Base-by-base conservation (phyloP, 2,797 vertebrate species). In the Hapalemur alaotrensis region DNA sequence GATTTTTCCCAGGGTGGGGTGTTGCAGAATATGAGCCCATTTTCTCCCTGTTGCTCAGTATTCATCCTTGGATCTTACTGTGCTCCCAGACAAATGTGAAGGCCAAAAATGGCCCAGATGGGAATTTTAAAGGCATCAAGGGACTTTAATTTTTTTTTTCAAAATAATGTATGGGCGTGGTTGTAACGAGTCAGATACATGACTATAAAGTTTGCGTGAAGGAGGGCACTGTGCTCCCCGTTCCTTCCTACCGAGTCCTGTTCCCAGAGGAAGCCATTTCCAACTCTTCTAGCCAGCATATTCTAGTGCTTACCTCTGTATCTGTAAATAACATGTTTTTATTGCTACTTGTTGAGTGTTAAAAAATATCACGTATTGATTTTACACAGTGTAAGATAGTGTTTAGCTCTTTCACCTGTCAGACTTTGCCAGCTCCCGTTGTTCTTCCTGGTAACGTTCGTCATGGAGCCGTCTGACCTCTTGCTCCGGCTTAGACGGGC, bases 111-210 rank as follows among this genome's bases (percentile, higher is more conserved):
- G 57, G 63, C 30, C 57, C 30, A 76, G 14, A 10, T 69, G 43
- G 38, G 80, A 87, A 84, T 85, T 96, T 88, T 54, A 80, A 89
- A 96, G 65, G 22, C 28, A 82, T 59, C 7, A 17, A 85, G 35
- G 46, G 67, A 18, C 50, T 93, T 79, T 75, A 41, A 22, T 93
- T 35, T 10, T 63, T 63, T 78, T 78, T 30, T 86, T 35, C n/a
- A 80, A 72, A 78, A 59, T 59, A 67, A 73, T 75, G 1, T 28
- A 50, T 1, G 0, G 70, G 32, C 3, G 5, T 54, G 73, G 30
- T 82, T 91, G 73, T 79, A 50, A 43, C 88, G 86, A 73, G n/a
- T 70, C 20, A 46, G 32, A 67, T 81, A 23, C 20, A 13, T 79
- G 52, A 32, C 20, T 32, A 17, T 2, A 50, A 30, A 22, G 2